Conservation (phyloP, 64 coral and sea anemone genomes). For the Porites australiensis region DNA sequence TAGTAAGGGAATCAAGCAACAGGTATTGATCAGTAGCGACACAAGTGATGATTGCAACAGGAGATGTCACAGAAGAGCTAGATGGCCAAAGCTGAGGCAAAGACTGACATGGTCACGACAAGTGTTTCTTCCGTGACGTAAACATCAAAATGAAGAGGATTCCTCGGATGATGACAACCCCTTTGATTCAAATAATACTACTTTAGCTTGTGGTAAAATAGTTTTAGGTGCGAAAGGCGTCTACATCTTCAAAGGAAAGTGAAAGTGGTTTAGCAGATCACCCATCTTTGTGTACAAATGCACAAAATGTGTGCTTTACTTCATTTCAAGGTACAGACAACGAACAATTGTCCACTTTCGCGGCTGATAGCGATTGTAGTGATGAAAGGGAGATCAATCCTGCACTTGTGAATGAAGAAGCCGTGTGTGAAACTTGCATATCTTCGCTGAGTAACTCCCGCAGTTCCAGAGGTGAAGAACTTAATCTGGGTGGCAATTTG, state of each 20-base stretch:
- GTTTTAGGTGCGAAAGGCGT: constrained; percentile 3
- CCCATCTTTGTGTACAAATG: not conserved
- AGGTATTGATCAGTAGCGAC: constrained; percentile 16
- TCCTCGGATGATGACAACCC: constrained; percentile 14
- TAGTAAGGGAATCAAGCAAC: not conserved
- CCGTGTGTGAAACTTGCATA: not conserved
- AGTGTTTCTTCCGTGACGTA: constrained; percentile 7
- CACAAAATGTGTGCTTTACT: not conserved
- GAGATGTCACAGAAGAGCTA: constrained; percentile 5
- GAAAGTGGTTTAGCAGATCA: constrained; percentile 45
- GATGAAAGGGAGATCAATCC: constrained; percentile 23
- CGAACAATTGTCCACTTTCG: constrained; percentile 15
- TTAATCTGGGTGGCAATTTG: not conserved
- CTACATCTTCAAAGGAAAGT: constrained; percentile 32
- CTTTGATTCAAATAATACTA: not conserved
- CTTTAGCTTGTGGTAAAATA: constrained; percentile 32
- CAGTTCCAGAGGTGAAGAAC: constrained; percentile 31
- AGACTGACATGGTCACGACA: constrained; percentile 9
- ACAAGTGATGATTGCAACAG: not conserved
- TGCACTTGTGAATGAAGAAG: constrained; percentile 14
- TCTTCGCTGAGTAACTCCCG: not conserved
- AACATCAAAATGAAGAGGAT: constrained; percentile 19
- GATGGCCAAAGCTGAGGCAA: not conserved
- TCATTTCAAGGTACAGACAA: constrained; percentile 16
- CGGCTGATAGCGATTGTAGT: constrained; percentile 35